Percentiles rank a stretch among this genome's conserved stretches.
Conservation (phyloP, 2,888 invertebrate genomes). For the Acanthosepion lycidas region DNA sequence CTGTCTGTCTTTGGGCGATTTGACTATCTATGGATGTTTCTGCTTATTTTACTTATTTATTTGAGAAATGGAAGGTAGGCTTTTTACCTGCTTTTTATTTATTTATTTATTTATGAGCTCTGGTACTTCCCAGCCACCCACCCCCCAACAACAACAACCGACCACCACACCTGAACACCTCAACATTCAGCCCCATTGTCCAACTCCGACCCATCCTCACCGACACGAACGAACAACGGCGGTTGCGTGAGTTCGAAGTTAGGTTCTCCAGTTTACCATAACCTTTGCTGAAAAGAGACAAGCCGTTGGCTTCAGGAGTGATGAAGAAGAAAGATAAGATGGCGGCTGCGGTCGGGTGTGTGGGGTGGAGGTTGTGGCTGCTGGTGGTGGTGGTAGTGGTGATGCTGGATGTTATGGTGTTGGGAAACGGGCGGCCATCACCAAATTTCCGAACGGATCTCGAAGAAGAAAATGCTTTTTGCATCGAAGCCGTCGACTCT, state of each 20-base stretch:
- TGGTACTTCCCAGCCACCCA: neutral
- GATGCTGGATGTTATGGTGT: neutral
- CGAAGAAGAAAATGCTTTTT: neutral
- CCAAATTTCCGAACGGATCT: slow-evolving; percentile 33
- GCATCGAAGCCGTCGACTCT: slow-evolving; percentile 21
- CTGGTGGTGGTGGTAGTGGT: too few species aligned
- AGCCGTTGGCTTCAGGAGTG: neutral
- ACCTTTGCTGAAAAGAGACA: neutral
- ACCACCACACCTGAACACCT: neutral
- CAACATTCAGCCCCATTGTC: neutral
- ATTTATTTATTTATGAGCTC: neutral
- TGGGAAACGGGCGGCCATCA: neutral
- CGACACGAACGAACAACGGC: neutral
- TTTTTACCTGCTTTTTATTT: too few species aligned
- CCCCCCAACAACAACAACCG: neutral
- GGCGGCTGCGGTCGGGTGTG: neutral
- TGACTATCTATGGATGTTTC: neutral
- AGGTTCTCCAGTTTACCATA: neutral
- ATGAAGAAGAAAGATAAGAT: neutral
- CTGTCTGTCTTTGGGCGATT: neutral
- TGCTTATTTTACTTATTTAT: too few species aligned
- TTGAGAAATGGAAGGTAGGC: too few species aligned
- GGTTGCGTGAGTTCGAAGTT: neutral
- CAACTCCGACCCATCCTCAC: neutral
- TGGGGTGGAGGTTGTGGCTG: neutral